Evolutionary conservation across 2,888 invertebrate genomes (phyloP).

Genomic region (Xiphydria camelus): DNA sequence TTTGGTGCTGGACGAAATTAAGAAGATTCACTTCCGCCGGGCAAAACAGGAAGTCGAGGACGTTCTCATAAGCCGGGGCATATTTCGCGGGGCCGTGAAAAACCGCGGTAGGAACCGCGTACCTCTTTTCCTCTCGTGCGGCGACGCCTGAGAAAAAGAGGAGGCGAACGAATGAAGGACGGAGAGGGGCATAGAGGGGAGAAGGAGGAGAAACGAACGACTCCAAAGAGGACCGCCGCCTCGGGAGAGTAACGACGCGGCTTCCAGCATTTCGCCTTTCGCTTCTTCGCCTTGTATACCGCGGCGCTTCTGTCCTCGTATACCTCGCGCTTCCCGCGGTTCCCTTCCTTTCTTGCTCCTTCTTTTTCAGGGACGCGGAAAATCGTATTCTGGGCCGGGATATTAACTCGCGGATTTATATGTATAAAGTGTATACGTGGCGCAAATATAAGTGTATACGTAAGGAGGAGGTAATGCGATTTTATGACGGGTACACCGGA

Average conservation of each 20-base stretch:
- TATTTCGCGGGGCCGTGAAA: constrained; percentile 31
- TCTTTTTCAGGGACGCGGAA: too few relatives aligned
- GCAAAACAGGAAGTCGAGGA: constrained; percentile 23
- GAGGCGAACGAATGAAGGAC: not conserved
- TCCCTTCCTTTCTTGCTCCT: too few relatives aligned
- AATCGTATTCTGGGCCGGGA: too few relatives aligned
- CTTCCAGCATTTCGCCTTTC: too few relatives aligned
- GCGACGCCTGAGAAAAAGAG: not conserved
- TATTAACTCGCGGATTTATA: too few relatives aligned
- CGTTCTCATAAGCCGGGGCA: constrained; percentile 40
- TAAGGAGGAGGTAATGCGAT: too few relatives aligned
- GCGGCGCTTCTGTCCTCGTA: too few relatives aligned
- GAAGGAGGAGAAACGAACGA: not conserved
- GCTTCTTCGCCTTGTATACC: too few relatives aligned
- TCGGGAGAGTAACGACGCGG: not conserved
- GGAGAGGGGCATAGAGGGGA: not conserved
- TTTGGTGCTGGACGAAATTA: constrained; percentile 33
- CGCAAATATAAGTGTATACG: too few relatives aligned
- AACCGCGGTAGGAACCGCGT: not conserved
- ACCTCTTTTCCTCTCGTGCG: not conserved
- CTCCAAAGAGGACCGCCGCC: not conserved
- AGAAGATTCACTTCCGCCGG: constrained; percentile 37
- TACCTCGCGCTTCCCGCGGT: too few relatives aligned
- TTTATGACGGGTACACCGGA: too few relatives aligned
- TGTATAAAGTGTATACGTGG: too few relatives aligned